Conservation (phyloP, 2,797 vertebrate genomes). For the Triplophysa yarkandensis region DNA sequence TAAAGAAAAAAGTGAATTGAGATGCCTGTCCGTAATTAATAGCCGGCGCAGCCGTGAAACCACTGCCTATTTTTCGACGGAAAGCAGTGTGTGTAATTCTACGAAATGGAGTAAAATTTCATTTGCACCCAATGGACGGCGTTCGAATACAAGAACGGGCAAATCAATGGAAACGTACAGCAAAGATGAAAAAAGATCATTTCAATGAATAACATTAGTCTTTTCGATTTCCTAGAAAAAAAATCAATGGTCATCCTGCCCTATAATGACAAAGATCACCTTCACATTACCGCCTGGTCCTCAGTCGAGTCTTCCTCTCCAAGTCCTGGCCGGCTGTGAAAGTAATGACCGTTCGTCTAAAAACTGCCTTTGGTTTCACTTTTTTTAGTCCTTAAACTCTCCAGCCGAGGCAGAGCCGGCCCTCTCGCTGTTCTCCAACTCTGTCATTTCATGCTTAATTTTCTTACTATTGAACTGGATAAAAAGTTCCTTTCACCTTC, state of each 20-base stretch:
- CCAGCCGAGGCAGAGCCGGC: slow-evolving; percentile 8
- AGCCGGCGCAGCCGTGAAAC: neutral
- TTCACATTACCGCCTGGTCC: slow-evolving; percentile 30
- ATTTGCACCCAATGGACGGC: slow-evolving; percentile 20
- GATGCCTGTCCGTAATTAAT: slow-evolving; percentile 12
- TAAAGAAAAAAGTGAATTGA: neutral
- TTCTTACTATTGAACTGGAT: slow-evolving; percentile 40
- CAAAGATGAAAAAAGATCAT: slow-evolving; percentile 38
- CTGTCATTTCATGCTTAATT: slow-evolving; percentile 45
- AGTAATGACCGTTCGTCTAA: slow-evolving; percentile 41
- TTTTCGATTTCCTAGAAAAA: slow-evolving; percentile 37
- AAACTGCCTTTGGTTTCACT: slow-evolving; percentile 42
- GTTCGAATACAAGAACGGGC: slow-evolving; percentile 21
- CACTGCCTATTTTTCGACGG: neutral
- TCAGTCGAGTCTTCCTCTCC: slow-evolving; percentile 17
- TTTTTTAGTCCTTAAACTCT: slow-evolving; percentile 42
- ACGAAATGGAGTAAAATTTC: slow-evolving; percentile 2
- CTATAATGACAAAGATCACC: slow-evolving; percentile 40
- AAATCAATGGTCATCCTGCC: slow-evolving; percentile 38
- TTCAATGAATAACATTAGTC: slow-evolving; percentile 49
- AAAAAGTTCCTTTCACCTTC: slow-evolving; percentile 31
- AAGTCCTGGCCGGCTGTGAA: slow-evolving; percentile 14
- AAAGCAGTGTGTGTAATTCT: neutral
- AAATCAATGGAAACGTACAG: slow-evolving; percentile 33
- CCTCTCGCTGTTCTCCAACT: slow-evolving; percentile 21